Evolutionary conservation across 92 coral and sea anemone genomes (phyloP).

Genomic region (Bergia sp.): DNA sequence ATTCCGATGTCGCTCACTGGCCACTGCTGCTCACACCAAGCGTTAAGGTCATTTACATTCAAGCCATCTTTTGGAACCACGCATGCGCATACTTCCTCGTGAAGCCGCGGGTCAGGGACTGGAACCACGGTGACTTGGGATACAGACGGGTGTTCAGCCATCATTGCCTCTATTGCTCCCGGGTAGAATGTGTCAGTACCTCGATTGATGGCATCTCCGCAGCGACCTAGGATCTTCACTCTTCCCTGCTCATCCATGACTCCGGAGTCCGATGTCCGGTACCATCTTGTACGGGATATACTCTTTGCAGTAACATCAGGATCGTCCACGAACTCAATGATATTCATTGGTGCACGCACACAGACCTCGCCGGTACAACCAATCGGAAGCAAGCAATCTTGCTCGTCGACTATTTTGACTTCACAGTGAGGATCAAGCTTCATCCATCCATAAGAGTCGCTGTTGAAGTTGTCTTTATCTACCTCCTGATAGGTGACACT

Average conservation of each 20-base stretch:
- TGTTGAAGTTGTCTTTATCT: neutral
- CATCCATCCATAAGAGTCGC: slow-evolving; percentile 28
- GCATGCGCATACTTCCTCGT: neutral
- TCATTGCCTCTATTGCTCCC: slow-evolving; percentile 34
- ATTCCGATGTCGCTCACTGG: neutral
- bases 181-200: slow-evolving; percentile 48
- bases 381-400: slow-evolving; percentile 25
- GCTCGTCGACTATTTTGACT: slow-evolving; percentile 39
- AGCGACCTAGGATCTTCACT: slow-evolving; percentile 27
- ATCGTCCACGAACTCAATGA: slow-evolving; percentile 39
- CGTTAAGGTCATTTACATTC: neutral
- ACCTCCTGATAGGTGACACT: neutral
- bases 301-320: slow-evolving; percentile 31
- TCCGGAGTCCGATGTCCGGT: slow-evolving; percentile 44
- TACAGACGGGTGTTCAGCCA: slow-evolving; percentile 36
- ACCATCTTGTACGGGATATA: slow-evolving; percentile 46
- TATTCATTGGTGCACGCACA: neutral
- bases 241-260: slow-evolving; percentile 39
- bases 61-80: neutral
- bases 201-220: slow-evolving; percentile 33
- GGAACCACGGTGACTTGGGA: neutral
- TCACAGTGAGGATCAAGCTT: slow-evolving; percentile 19
- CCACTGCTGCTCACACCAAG: neutral
- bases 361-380: slow-evolving; percentile 39
- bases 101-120: neutral